Evolutionary conservation across 2,113 vertebrate genomes (phyloP), one percentile per base, ranked within the genome.

Genomic region (Erythrolamprus reginae): DNA sequence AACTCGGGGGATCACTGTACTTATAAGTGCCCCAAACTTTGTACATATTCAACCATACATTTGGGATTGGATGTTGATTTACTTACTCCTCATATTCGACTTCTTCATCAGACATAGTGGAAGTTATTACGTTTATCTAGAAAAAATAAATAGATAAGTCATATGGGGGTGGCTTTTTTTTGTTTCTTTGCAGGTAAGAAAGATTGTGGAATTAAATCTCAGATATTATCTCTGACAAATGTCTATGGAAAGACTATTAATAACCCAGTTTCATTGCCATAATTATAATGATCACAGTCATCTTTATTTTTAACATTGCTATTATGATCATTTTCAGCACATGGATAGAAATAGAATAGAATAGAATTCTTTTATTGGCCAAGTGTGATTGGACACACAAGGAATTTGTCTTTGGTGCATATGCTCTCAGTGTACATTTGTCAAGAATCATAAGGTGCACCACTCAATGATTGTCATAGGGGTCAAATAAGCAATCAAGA

Each of bases 21-120:
- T 86, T 70, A 23, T 52, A 86, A 17, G 21, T 24, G 9, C 33
- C 7, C 28, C 48, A 85, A 52, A 51, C 26, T 21, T 77, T 6
- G 51, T 24, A 19, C 51, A 55, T 87, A 82, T 50, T 48, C 50
- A n/a, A 83, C 48, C 26, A n/a, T 21, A 24, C 45, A 50, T 91
- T 10, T 26, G 45, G 17, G 15, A 48, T 28, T 28, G 2, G 28
- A 56, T 6, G 13, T 50, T 58, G 56, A 77, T 88, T 19, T 88
- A 91, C 90, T 91, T 91, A 91, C 90, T 91, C 90, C 90, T 91
- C 90, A 4, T 91, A 91, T 13, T 88, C 90, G 1, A 56, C 86
- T 83, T 91, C 90, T 33, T 91, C 90, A 26, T 91, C 90, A 56
- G 90, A 91, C 90, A 91, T 91, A 70, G 45, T 58, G 65, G 28